Percentiles rank a stretch among this genome's conserved stretches.
Conservation (phyloP, 2,113 vertebrate genomes). For the Ancistrus triradiatus region DNA sequence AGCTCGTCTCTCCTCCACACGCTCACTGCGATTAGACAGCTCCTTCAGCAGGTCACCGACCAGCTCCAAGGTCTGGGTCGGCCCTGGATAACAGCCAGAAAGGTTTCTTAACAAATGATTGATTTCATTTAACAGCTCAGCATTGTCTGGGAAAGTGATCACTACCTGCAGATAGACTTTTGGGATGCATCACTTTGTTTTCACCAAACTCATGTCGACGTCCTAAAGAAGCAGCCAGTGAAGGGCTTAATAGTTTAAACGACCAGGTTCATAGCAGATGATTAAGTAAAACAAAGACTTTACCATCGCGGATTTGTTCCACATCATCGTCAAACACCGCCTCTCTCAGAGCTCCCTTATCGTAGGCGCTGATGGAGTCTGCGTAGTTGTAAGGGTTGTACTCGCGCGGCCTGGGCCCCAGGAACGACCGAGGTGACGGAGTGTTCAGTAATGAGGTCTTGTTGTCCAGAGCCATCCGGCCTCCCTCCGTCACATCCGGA, state of each 20-base stretch:
- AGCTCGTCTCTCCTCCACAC: slow-evolving; percentile 83
- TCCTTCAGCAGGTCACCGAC: slow-evolving; percentile 88
- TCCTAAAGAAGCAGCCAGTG: slow-evolving; percentile 41
- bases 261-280: background rate
- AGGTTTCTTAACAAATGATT: too few relatives aligned
- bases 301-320: slow-evolving; percentile 83
- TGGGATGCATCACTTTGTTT: slow-evolving; percentile 63
- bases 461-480: slow-evolving; percentile 82
- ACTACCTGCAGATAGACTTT: slow-evolving; percentile 59
- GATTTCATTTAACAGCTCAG: too few relatives aligned
- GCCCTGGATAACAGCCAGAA: slow-evolving; percentile 43
- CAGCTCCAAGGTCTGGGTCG: slow-evolving; percentile 79
- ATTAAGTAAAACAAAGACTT: background rate
- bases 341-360: slow-evolving; percentile 80
- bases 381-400: slow-evolving; percentile 89
- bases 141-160: too few relatives aligned
- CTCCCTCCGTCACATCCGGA: slow-evolving; percentile 67
- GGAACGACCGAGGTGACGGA: slow-evolving; percentile 69
- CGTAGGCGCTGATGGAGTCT: slow-evolving; percentile 72
- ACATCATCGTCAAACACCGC: slow-evolving; percentile 80
- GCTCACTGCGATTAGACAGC: slow-evolving; percentile 82
- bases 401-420: slow-evolving; percentile 74
- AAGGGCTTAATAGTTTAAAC: background rate
- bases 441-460: slow-evolving; percentile 85
- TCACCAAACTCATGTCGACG: slow-evolving; percentile 59